Base-by-base conservation (phyloP, 2,888 invertebrate genomes). In the Leptinotarsa peninsularis region DNA sequence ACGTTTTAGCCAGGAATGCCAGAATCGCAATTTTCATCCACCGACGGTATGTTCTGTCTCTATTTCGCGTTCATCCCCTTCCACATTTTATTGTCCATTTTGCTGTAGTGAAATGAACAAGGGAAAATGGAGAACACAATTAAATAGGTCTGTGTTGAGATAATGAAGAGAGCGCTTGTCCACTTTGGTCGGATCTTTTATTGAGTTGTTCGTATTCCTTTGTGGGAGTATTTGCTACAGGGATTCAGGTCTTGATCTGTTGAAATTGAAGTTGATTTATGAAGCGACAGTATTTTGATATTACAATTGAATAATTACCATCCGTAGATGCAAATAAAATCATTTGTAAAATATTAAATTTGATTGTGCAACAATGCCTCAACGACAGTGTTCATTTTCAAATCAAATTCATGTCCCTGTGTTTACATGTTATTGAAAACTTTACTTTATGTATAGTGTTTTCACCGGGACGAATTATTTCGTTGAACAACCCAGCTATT, bases 161-260 rank as follows among this genome's bases (percentile, higher is more conserved):
- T 87, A 88, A 88, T 87, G 85, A 86, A 87, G 85, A 82, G 83
- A 84, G 85, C 85, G 83, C 83, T 60, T 86, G 87, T 85, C 87
- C 86, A 86, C 84, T 86, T 82, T 82, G 84, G 85, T 85, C 85
- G 84, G 85, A 86, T 86, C 85, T 84, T 86, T 85, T 86, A 85
- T 84, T 82, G 84, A 83, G 81, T 79, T 81, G 84, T 82, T 84
- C 84, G 81, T 81, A 81, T 82, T 84, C 82, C 81, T 84, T 77
- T 75, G 82, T 74, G 84, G 79, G 76, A 73, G 72, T 3, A n/a
- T 72, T 80, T 76, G 73, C 75, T 70, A 63, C 27, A 49, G 66
- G 75, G 75, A 68, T 54, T 66, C 80, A 79, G 81, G 81, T 82
- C 82, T 78, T 73, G 77, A 78, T 76, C 81, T 82, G 81, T 80